A percentile compares a stretch with the other conserved stretches of the same genome.
Conservation (phyloP, 2,113 vertebrate genomes). For the Gobio gobio region DNA sequence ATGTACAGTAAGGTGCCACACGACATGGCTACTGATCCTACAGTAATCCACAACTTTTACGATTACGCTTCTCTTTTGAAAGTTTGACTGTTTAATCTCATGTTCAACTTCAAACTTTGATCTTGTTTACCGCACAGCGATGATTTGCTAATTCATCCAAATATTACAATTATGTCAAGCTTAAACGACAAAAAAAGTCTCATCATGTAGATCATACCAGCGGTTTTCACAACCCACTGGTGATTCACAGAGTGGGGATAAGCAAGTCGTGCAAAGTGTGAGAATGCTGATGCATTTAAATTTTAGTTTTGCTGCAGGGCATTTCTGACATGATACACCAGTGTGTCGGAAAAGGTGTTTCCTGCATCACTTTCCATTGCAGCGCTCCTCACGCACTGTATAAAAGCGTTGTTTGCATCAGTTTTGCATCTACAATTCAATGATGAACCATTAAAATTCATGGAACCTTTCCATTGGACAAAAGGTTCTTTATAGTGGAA, state of each 20-base stretch:
- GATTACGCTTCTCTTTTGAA: background rate
- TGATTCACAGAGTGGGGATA: background rate
- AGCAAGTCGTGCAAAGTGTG: background rate
- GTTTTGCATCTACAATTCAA: too few species aligned
- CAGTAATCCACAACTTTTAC: background rate
- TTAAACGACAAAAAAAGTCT: background rate
- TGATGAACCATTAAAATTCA: too few species aligned
- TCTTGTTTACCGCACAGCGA: background rate
- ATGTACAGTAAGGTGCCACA: conserved; percentile 42
- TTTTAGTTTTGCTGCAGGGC: background rate
- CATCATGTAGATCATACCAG: background rate
- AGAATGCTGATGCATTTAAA: background rate
- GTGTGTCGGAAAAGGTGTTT: too few species aligned
- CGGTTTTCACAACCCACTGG: background rate
- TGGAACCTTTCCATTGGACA: too few species aligned
- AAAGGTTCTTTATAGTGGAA: too few species aligned
- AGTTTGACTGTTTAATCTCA: background rate
- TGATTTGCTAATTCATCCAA: background rate
- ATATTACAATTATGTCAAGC: background rate
- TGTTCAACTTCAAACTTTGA: background rate
- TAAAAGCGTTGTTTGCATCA: too few species aligned
- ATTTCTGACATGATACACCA: background rate
- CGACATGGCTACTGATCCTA: conserved; percentile 18
- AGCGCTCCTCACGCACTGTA: too few species aligned
- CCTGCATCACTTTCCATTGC: too few species aligned